These are phyloP conservation scores for Popillia japonica DNA, from an alignment of 1,140 invertebrate species.

Conservation along the genomic window DNA sequence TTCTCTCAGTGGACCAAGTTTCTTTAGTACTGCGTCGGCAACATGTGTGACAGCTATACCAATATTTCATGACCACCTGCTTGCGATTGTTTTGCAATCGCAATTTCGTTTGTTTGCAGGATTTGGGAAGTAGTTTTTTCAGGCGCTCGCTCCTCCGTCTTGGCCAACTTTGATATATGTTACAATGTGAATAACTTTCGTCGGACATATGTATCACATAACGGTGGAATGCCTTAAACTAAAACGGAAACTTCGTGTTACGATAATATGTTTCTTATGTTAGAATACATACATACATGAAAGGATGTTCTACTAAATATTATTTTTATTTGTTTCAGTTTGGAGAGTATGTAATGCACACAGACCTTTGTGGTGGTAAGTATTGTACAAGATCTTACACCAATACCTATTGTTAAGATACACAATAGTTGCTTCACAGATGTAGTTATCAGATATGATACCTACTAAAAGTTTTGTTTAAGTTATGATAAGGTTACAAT, in stretches of 20 bases:
- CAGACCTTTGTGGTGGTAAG: slow-evolving; percentile 7
- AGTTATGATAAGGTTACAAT: not conserved
- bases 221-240: slow-evolving; percentile 10
- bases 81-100: slow-evolving; percentile 51
- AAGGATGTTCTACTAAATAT: not conserved
- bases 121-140: slow-evolving; percentile 41
- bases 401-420: not conserved
- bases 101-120: slow-evolving; percentile 42
- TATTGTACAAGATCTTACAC: not conserved
- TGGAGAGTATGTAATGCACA: slow-evolving; percentile 6
- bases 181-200: slow-evolving; percentile 44
- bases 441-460: not conserved
- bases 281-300: not conserved
- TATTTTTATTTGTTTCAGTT: slow-evolving; percentile 15
- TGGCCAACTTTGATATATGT: slow-evolving; percentile 46
- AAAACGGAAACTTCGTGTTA: not conserved
- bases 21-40: slow-evolving; percentile 45
- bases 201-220: slow-evolving; percentile 44
- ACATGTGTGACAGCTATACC: slow-evolving; percentile 48
- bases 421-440: not conserved
- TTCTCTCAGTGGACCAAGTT: slow-evolving; percentile 45
- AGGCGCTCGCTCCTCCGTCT: slow-evolving; percentile 18
- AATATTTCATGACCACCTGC: slow-evolving; percentile 52
- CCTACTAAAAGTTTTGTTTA: not conserved
- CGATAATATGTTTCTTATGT: not conserved